Percentiles rank a stretch among this genome's conserved stretches.
phyloP scores from a whole-genome alignment of 2,113 vertebrate genomes.

The Sapayoa aenigma region DNA sequence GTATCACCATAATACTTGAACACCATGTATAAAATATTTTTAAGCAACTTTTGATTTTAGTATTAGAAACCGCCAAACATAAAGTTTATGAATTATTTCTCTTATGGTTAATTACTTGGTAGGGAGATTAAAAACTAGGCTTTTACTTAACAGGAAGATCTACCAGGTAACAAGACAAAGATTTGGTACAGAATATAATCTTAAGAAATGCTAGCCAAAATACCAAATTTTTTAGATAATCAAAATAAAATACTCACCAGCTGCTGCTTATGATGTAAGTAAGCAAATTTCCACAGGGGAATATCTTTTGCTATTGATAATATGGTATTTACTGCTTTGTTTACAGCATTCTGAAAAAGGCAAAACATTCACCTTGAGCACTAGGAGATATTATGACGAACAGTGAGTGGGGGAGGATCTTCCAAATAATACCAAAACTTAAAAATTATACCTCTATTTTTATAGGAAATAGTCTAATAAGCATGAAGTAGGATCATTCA shows the following conservation, averaged over 20 bases:
- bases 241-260: constrained; percentile 56
- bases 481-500: neutral
- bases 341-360: constrained; percentile 73
- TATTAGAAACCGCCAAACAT: neutral
- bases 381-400: neutral
- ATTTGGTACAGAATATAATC: neutral
- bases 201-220: neutral
- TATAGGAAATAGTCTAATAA: neutral
- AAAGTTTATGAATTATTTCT: neutral
- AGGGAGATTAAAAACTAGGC: neutral
- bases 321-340: constrained; percentile 73
- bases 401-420: neutral
- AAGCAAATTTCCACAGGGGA: constrained; percentile 78
- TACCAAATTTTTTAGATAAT: neutral
- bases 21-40: neutral
- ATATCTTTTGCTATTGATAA: constrained; percentile 75
- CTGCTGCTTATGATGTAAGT: constrained; percentile 76
- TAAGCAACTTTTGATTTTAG: neutral
- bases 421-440: neutral
- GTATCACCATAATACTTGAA: neutral
- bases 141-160: neutral
- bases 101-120: neutral
- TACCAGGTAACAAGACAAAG: neutral
- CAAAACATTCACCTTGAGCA: neutral
- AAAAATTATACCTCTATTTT: neutral